Evolutionary conservation across 2,888 invertebrate genomes (phyloP).

Genomic region (Polyommatus iphigenia): DNA sequence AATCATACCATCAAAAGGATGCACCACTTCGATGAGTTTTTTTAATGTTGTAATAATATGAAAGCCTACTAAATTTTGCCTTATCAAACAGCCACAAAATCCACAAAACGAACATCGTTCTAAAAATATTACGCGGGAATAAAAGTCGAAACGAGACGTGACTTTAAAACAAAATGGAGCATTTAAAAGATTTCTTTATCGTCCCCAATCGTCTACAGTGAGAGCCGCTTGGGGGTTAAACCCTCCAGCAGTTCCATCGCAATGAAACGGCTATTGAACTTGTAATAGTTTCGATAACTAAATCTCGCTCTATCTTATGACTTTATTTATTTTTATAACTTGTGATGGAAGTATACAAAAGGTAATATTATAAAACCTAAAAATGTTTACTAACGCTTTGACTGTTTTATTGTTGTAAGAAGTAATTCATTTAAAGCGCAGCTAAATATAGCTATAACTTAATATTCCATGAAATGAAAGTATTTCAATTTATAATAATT

Average conservation of each 20-base stretch:
- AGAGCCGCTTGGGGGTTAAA: not conserved
- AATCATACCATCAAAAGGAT: too few relatives aligned
- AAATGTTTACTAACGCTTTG: too few relatives aligned
- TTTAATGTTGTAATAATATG: too few relatives aligned
- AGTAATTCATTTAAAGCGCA: too few relatives aligned
- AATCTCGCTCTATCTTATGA: not conserved
- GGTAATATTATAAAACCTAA: too few relatives aligned
- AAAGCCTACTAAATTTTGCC: not conserved
- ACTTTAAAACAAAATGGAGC: slow-evolving; percentile 3
- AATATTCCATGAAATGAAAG: too few relatives aligned
- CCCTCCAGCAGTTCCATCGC: not conserved
- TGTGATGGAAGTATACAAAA: too few relatives aligned
- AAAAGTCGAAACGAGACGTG: not conserved
- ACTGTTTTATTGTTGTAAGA: too few relatives aligned
- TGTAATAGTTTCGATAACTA: not conserved
- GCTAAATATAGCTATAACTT: too few relatives aligned
- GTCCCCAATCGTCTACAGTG: not conserved
- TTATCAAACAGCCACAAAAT: not conserved
- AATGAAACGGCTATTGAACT: slow-evolving; percentile 12
- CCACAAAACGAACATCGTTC: not conserved
- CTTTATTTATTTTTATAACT: not conserved
- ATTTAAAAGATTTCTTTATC: slow-evolving; percentile 22
- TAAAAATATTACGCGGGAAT: slow-evolving; percentile 6
- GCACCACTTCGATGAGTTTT: too few relatives aligned
- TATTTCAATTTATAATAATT: too few relatives aligned